Percentiles rank a stretch among this genome's conserved stretches.
These are phyloP conservation scores for Hydrophis major DNA, from an alignment of 2,797 vertebrate genomes.

Conservation along the genomic window DNA sequence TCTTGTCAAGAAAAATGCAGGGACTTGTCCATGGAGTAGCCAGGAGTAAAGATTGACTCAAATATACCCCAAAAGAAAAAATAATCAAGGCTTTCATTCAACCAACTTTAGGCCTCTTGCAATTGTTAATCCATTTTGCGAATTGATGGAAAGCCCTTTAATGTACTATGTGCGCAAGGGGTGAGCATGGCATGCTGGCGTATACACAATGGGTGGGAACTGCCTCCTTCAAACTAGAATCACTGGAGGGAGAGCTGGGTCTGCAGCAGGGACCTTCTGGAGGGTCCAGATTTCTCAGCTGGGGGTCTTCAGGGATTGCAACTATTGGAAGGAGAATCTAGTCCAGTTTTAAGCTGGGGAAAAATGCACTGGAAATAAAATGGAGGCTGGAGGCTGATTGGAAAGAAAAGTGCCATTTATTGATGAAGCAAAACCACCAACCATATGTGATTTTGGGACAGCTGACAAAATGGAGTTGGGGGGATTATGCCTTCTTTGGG, in stretches of 20 bases:
- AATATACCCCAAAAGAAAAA: neutral
- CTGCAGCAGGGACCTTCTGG: neutral
- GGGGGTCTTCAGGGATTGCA: no score
- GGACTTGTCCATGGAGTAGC: neutral
- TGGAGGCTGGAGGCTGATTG: no score
- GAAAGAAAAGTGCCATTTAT: no score
- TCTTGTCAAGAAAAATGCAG: neutral
- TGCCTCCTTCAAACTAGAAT: neutral
- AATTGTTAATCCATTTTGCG: neutral
- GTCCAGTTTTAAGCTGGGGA: no score
- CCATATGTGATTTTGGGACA: no score
- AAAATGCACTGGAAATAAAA: no score
- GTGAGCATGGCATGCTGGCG: neutral
- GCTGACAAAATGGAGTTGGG: no score
- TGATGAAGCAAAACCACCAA: no score
- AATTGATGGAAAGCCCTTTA: neutral
- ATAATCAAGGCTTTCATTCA: neutral
- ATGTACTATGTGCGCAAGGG: neutral
- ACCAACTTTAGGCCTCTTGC: neutral
- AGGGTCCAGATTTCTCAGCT: neutral
- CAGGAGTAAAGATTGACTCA: neutral
- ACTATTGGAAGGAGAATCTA: no score
- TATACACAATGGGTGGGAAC: neutral
- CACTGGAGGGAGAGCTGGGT: neutral
- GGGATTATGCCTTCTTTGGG: no score